Evolutionary conservation across 1,140 invertebrate species (phyloP).

Genomic region (Sarcophaga peregrina): DNA sequence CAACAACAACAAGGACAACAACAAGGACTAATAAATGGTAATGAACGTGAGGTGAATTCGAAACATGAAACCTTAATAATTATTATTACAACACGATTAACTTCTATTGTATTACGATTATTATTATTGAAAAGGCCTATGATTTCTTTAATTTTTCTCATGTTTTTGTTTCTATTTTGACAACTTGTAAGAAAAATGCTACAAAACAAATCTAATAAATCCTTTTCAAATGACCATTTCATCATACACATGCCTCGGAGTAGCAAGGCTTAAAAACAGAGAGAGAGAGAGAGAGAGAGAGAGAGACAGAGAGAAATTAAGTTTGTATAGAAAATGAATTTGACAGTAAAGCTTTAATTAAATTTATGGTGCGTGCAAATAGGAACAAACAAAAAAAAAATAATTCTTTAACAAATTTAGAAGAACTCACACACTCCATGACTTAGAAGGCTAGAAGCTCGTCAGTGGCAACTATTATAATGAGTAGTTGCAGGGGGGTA

Average conservation of each 20-base stretch:
- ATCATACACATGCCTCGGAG: background rate
- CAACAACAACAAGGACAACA: background rate
- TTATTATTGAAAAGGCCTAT: background rate
- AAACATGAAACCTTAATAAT: slow-evolving; percentile 20
- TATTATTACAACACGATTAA: background rate
- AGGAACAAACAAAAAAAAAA: background rate
- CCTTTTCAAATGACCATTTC: slow-evolving; percentile 25
- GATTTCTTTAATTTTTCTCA: background rate
- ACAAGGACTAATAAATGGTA: slow-evolving; percentile 7
- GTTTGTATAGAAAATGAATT: too few relatives aligned
- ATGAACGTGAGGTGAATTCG: slow-evolving; percentile 23
- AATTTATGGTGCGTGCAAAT: slow-evolving; percentile 35
- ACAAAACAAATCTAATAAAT: slow-evolving; percentile 25
- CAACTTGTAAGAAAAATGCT: background rate
- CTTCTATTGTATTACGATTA: background rate
- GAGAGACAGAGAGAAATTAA: too few relatives aligned
- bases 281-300: background rate
- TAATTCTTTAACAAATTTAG: slow-evolving; percentile 17
- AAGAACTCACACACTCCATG: background rate
- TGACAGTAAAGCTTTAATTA: slow-evolving; percentile 30
- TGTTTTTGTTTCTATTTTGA: background rate
- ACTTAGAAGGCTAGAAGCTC: too few relatives aligned
- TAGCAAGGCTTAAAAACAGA: background rate
- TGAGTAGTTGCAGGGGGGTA: too few relatives aligned
- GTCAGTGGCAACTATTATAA: too few relatives aligned